Conservation (phyloP, 2,797 vertebrate genomes). For the Catamblyrhynchus diadema region DNA sequence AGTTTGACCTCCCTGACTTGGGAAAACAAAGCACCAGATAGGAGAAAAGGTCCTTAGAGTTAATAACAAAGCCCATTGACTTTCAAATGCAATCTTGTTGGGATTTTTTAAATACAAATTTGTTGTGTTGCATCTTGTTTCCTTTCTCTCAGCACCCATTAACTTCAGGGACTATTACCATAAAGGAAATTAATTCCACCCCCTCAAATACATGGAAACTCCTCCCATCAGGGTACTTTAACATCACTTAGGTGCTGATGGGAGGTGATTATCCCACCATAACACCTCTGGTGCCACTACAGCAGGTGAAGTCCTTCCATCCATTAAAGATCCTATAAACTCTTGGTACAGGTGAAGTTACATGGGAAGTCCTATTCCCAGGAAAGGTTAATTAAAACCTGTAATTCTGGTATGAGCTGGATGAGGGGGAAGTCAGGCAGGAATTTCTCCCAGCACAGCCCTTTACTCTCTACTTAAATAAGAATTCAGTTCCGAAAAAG, state of each 20-base stretch:
- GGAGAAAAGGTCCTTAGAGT: not conserved
- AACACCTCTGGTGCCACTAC: not conserved
- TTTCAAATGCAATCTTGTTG: slow-evolving; percentile 19
- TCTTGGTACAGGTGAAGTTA: not conserved
- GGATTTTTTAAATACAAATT: not conserved
- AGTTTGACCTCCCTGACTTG: not conserved
- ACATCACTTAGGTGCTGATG: not conserved
- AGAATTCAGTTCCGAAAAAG: not conserved
- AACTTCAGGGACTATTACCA: not conserved
- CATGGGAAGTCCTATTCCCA: not conserved
- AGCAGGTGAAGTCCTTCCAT: not conserved
- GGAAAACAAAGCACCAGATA: not conserved
- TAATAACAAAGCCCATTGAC: not conserved
- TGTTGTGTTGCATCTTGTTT: not conserved
- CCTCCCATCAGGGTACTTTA: not conserved
- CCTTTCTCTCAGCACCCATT: not conserved
- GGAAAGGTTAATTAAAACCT: slow-evolving; percentile 25
- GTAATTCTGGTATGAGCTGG: not conserved
- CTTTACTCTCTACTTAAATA: not conserved
- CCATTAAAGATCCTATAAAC: not conserved
- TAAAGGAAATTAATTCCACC: slow-evolving; percentile 19
- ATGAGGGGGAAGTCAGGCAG: not conserved
- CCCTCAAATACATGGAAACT: not conserved
- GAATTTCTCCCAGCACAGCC: not conserved
- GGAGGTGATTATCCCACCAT: not conserved